Evolutionary conservation across 1,140 invertebrate species (phyloP), one percentile per base, ranked within the genome.

Genomic region (Diorhabda carinulata): DNA sequence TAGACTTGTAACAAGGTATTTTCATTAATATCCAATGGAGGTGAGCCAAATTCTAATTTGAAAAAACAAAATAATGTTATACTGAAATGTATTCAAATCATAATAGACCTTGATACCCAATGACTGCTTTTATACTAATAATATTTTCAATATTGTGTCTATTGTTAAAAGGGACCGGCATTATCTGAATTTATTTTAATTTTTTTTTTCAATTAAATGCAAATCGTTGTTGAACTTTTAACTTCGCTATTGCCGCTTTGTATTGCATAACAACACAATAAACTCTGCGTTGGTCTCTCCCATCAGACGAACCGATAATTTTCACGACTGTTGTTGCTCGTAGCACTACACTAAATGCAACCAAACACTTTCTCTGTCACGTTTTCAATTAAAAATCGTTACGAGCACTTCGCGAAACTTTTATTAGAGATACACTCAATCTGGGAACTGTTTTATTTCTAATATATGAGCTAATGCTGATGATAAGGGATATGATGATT

Each of bases 331-430:
- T 52, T 52, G 47, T 52, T 52, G 47, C 47, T 52, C n/a, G 47
- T 52, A 52, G 47, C 47, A 52, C 47, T 52, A 52, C 47, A 52
- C 47, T 52, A 52, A 52, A 52, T 52, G 47, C 47, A 52, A 52
- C 47, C 47, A 52, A 52, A 52, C 47, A 52, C 47, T 52, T 52
- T 52, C 47, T 52, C 47, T 52, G 47, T 52, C 47, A 52, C 47
- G 47, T 52, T 52, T 52, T 52, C n/a, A 52, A 52, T 52, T 52
- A 52, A 52, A 52, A 52, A 52, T 52, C 47, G 47, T 52, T 52
- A 52, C 47, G n/a, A 52, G 47, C 47, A 52, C 47, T 52, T 52
- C 47, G n/a, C 47, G n/a, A 52, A 52, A 52, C 6, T 6, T 52
- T 8, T 52, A 52, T 52, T 52, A 8, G 47, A 52, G 47, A 52